Evolutionary conservation across 2,113 vertebrate genomes (phyloP), one percentile per base, ranked within the genome.

Genomic region (Tretioscincus oriximinensis): DNA sequence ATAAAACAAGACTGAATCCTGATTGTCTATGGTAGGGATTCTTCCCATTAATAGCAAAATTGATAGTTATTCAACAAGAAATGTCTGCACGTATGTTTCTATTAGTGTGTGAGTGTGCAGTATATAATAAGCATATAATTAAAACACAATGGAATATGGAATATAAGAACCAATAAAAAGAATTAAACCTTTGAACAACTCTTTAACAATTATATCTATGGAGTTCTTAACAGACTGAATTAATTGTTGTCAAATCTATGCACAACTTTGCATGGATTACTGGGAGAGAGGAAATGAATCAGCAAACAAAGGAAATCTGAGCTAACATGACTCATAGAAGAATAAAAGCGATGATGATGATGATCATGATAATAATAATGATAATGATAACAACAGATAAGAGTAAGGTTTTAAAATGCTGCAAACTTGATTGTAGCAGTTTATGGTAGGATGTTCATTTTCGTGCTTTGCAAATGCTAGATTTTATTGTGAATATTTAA

Each of bases 301-400:
- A 29, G 14, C 10, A 75, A 51, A 41, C 22, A 75, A 66, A 66
- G 28, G 22, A 67, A 60, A 66, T 64, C 90, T 0, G 20, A 82
- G 87, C 80, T 87, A 76, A 16, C 75, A 70, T 60, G 77, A 66
- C 24, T 73, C 66, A 80, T 51, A 85, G 85, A 81, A 85, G 85
- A 81, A 31, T 7, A 89, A 29, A 21, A 8, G 68, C 54, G 31
- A 2, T 1, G 12, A 21, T 81, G 18, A 51, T 87, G 89, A 72
- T 81, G 89, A 77, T 66, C 68, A 24, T 26, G 26, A 84, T 90
- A 54, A 84, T 83, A 83, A 91, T 93, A 66, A 68, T 18, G 2
- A 18, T 18, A 14, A 51, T 51, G 87, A 81, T 41, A 20, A 24
- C n/a, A n/a, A n/a, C n/a, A n/a, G 9, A 41, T 70, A 9, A 14